Evolutionary conservation across 2,113 vertebrate species (phyloP), one percentile per base, ranked within the genome.

Genomic region (Corydoras maculifer): DNA sequence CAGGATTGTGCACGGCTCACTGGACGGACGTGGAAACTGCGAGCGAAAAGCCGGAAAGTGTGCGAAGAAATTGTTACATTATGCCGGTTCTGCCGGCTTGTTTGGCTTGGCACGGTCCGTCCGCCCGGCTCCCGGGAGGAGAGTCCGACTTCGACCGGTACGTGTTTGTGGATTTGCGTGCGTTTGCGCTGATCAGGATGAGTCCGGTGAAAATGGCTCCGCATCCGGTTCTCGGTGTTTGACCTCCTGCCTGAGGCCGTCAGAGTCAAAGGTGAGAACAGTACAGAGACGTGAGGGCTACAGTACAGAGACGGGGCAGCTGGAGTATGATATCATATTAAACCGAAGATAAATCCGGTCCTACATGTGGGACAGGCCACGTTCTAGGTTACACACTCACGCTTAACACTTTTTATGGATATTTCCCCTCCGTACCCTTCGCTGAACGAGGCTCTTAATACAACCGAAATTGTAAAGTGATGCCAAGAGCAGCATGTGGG

Each of bases 1-100:
- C 72, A 63, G 65, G 72, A 75, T 72, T 75, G 74, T 72, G 57
- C 69, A 73, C 58, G 75, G 58, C 64, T 69, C 63, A 69, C 74
- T 74, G 58, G 64, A 68, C 70, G 30, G 69, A 49, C 50, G 65
- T 75, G 73, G 65, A 62, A 73, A 66, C 15, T 18, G 60, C 61
- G 49, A 74, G 62, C 60, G 57, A 53, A 77, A 68, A 67, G 58
- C 73, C 63, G 51, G 60, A 70, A 62, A 66, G 31, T 55, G 59
- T 59, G 58, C 53, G 30, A 53, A 79, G 64, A 62, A 68, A 70
- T 79, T 73, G 60, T 65, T 65, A 72, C 63, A 77, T 72, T 75
- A 65, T 77, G 58, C 57, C 18, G 35, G 5, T 25, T 43, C 31
- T 14, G 9, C 25, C 61, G 66, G 50, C 49, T 62, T 1, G 25